phyloP scores from a whole-genome alignment of 2,888 invertebrate genomes.

The Ormyrus labotus region DNA sequence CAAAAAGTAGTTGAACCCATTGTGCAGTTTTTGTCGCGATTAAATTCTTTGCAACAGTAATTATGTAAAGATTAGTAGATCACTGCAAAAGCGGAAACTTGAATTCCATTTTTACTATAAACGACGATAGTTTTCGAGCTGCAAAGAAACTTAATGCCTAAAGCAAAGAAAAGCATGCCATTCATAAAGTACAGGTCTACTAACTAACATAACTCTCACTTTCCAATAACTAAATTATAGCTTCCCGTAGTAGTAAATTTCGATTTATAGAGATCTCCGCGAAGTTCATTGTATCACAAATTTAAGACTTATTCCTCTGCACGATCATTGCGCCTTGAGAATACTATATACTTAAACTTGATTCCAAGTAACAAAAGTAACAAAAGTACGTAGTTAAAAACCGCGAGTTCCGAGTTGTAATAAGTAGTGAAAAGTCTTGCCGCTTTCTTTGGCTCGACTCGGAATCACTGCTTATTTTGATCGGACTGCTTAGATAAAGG shows the following conservation, averaged over 20 bases:
- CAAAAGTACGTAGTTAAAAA: not conserved
- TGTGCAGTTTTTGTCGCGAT: not conserved
- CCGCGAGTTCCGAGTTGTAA: no score
- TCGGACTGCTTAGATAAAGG: no score
- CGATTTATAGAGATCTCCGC: constrained; percentile 7
- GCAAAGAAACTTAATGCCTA: no score
- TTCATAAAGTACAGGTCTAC: not conserved
- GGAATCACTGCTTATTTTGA: no score
- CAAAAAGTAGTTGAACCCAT: no score
- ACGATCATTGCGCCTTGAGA: not conserved
- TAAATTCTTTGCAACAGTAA: constrained; percentile 11
- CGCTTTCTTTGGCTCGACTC: no score
- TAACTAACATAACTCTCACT: constrained; percentile 36
- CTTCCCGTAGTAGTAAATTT: constrained; percentile 12
- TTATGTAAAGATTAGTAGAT: constrained; percentile 1
- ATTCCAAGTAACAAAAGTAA: not conserved
- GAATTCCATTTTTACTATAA: constrained; percentile 14
- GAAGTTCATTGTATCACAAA: constrained; percentile 14
- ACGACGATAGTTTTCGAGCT: not conserved
- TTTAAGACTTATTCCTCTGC: not conserved
- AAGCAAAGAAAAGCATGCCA: not conserved
- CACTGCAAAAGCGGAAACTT: not conserved
- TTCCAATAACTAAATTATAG: constrained; percentile 41
- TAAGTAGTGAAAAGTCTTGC: no score
- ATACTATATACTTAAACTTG: not conserved